phyloP scores from a whole-genome alignment of 2,888 invertebrate genomes.

The Anticlea derivata region DNA sequence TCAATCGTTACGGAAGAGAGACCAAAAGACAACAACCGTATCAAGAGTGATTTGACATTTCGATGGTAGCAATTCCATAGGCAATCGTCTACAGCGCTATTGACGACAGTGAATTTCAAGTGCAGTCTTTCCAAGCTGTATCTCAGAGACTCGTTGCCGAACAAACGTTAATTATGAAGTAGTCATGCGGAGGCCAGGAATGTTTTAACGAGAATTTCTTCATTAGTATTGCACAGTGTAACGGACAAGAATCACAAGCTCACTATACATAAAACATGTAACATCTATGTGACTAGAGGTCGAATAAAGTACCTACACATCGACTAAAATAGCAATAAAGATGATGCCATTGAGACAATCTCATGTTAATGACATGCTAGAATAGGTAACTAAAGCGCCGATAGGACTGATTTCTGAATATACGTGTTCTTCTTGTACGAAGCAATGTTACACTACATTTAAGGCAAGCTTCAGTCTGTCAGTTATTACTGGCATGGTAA shows the following conservation, averaged over 20 bases:
- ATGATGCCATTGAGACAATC: conserved; percentile 49
- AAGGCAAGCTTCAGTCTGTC: too few species aligned
- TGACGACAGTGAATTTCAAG: too few species aligned
- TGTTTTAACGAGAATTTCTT: conserved; percentile 4
- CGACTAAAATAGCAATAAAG: conserved; percentile 52
- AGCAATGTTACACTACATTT: too few species aligned
- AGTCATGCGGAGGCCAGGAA: not conserved
- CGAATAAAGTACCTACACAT: conserved; percentile 39
- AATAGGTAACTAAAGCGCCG: not conserved
- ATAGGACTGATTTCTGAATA: too few species aligned
- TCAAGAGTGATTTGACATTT: too few species aligned
- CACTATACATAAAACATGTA: conserved; percentile 21
- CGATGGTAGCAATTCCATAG: too few species aligned
- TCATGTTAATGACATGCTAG: conserved; percentile 19
- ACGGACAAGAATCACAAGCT: conserved; percentile 15
- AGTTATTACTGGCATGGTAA: too few species aligned
- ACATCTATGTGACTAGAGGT: conserved; percentile 21
- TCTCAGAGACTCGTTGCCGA: too few species aligned
- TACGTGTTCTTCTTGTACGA: too few species aligned
- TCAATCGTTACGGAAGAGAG: not conserved
- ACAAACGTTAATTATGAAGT: too few species aligned
- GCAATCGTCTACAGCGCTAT: too few species aligned
- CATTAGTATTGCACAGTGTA: conserved; percentile 14
- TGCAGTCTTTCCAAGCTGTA: too few species aligned
- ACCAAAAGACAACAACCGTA: not conserved